Conservation (phyloP, 2,797 vertebrate genomes). For the Melanogrammus aeglefinus region DNA sequence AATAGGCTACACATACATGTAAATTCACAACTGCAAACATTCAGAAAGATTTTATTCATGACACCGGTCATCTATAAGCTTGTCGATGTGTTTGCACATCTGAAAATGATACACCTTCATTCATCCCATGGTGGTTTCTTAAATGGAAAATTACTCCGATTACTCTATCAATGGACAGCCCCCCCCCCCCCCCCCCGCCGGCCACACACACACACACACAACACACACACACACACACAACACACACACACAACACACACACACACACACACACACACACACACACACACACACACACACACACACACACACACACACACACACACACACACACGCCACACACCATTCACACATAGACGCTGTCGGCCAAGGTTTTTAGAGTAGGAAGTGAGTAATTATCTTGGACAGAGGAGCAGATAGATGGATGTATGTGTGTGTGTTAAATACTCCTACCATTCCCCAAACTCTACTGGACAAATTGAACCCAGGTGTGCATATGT, state of each 20-base stretch:
- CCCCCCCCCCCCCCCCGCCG: constrained; percentile 16
- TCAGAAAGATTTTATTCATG: background rate
- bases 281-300: constrained; percentile 14
- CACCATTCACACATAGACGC: constrained; percentile 46
- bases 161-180: background rate
- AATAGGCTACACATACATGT: background rate
- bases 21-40: constrained; percentile 13
- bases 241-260: constrained; percentile 10
- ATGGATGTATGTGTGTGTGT: constrained; percentile 69
- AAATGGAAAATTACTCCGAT: background rate
- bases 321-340: constrained; percentile 19
- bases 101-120: background rate
- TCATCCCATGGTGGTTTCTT: background rate
- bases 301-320: constrained; percentile 16
- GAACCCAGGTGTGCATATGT: constrained; percentile 61
- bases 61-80: background rate
- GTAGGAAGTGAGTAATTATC: constrained; percentile 70
- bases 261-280: constrained; percentile 19
- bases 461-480: constrained; percentile 67
- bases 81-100: background rate
- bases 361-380: constrained; percentile 53
- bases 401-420: constrained; percentile 60
- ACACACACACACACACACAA: constrained; percentile 15
- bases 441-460: constrained; percentile 70
- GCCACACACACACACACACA: constrained; percentile 15